Base-by-base conservation (phyloP, 2,888 invertebrate genomes). In the Empis livida region DNA sequence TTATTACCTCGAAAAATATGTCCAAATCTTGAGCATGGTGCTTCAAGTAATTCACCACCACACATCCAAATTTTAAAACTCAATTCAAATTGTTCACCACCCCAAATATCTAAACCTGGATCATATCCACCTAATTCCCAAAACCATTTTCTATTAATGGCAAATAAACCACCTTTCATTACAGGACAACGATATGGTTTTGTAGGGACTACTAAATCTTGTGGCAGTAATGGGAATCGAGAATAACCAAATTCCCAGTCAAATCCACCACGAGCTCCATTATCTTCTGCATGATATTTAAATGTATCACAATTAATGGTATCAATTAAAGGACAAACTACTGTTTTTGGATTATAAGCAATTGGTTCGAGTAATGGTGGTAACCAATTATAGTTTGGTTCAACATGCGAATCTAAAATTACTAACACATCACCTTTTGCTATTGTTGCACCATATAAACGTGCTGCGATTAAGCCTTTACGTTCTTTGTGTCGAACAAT, bases 1-100 rank as follows among this genome's bases (percentile, higher is more conserved):
- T n/a, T n/a, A n/a, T n/a, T n/a, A n/a, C n/a, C n/a, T n/a, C n/a
- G n/a, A n/a, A n/a, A n/a, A n/a, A n/a, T n/a, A n/a, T n/a, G 20
- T 20, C 4, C 20, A 20, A 20, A 5, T 54, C 94, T 78, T 0
- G 93, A 91, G 61, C 95, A 95, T 1, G 95, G 92, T 2, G 89
- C 89, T 72, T 95, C 94, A 49, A 86, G 74, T 89, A 95, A 87
- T 54, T 80, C 77, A 0, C 95, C 95, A 14, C 92, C 93, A 65
- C 95, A 95, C 71, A 94, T 94, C 95, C 95, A 95, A 51, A 95
- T 82, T 78, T 96, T 96, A 62, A 96, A 96, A 51, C 94, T 95
- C 13, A 97, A 74, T 62, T 97, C 96, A 61, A 96, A 97, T 65
- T 96, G 96, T 65, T 97, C 96, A 1, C 96, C 96, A 31, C 96